A percentile compares a stretch with the other conserved stretches of the same genome.
Evolutionary conservation across 2,888 invertebrate species (phyloP).

Genomic region (Pardosa pseudoannulata): DNA sequence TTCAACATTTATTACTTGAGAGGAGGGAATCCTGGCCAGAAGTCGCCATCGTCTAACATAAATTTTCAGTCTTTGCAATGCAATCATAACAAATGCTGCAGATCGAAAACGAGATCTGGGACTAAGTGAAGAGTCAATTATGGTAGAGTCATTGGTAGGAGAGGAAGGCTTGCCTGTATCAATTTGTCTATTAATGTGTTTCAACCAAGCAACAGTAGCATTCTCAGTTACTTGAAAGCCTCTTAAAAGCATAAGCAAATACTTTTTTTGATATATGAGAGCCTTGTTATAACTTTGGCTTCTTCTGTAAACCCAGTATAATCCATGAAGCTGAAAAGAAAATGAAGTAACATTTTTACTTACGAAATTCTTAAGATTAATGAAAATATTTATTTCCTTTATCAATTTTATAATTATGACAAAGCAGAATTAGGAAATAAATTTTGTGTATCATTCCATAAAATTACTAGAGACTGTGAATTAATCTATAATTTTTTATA

Average conservation of each 20-base stretch:
- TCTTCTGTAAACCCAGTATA: conserved; percentile 85
- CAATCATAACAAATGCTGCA: conserved; percentile 81
- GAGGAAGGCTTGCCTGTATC: conserved; percentile 14
- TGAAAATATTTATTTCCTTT: no score
- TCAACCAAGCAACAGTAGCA: conserved; percentile 79
- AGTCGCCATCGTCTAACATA: conserved; percentile 81
- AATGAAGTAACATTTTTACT: no score
- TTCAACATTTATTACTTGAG: conserved; percentile 35
- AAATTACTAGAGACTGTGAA: no score
- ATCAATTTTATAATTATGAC: no score
- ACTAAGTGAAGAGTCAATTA: neutral
- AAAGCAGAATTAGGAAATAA: no score
- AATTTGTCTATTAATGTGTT: no score
- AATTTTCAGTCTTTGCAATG: conserved; percentile 83
- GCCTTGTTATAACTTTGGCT: conserved; percentile 92
- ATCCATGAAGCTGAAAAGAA: conserved; percentile 73
- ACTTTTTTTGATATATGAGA: conserved; percentile 92
- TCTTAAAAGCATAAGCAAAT: conserved; percentile 84
- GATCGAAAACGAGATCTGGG: conserved; percentile 78
- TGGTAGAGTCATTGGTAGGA: neutral
- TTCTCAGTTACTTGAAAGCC: conserved; percentile 81
- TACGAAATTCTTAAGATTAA: no score
- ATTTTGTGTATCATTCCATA: no score
- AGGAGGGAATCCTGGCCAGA: conserved; percentile 39
- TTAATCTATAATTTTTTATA: no score